Conservation (phyloP, 2,797 vertebrate genomes). For the Pangasius sanitwongsei region DNA sequence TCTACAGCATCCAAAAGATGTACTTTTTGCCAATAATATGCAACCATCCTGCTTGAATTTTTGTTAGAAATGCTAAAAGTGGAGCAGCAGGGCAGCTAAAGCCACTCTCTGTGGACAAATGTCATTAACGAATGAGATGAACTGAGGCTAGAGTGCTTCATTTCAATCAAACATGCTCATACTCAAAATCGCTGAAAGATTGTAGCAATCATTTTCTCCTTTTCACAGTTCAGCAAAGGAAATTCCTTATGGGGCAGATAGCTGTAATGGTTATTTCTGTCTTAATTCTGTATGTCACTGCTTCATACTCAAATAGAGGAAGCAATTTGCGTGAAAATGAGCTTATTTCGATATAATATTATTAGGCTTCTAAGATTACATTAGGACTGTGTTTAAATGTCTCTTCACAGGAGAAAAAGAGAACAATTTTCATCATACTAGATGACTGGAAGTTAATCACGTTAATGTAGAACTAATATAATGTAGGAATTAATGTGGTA, state of each 20-base stretch:
- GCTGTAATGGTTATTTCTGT: slow-evolving; percentile 25
- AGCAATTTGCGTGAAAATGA: background rate
- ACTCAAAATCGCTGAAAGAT: slow-evolving; percentile 6
- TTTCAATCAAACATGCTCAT: slow-evolving; percentile 27
- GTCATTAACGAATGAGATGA: slow-evolving; percentile 20
- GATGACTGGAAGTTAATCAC: background rate
- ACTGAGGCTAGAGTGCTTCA: slow-evolving; percentile 10
- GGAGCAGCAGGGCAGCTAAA: slow-evolving; percentile 9
- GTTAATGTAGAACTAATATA: background rate
- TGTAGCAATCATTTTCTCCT: slow-evolving; percentile 18
- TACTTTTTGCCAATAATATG: slow-evolving; percentile 16
- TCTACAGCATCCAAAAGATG: background rate
- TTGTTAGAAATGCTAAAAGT: slow-evolving; percentile 17
- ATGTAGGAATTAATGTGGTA: background rate
- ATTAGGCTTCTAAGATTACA: slow-evolving; percentile 8
- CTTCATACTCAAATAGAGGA: slow-evolving; percentile 2
- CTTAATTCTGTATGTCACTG: slow-evolving; percentile 7
- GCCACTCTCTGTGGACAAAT: slow-evolving; percentile 35
- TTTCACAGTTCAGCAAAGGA: slow-evolving; percentile 1
- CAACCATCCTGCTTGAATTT: slow-evolving; percentile 6
- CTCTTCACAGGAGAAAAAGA: background rate
- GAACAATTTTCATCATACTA: background rate
- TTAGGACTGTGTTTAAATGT: background rate
- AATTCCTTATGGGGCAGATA: slow-evolving; percentile 19
- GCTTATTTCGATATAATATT: slow-evolving; percentile 14